phyloP scores from a whole-genome alignment of 2,888 invertebrate species.

The Poecilobothrus nobilitatus region DNA sequence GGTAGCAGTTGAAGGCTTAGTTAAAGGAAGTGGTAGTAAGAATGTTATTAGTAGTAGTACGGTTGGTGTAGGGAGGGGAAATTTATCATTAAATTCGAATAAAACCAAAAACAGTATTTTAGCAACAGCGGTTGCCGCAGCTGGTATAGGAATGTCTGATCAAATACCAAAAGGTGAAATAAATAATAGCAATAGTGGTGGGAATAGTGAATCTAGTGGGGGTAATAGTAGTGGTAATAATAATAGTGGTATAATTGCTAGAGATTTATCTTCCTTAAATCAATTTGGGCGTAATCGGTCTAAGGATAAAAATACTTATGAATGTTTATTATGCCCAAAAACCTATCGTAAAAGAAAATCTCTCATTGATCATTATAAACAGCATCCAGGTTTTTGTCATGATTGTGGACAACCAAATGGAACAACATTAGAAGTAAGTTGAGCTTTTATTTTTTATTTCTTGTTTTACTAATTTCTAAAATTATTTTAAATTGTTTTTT shows the following conservation, averaged over 20 bases:
- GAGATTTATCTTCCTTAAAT: constrained; percentile 18
- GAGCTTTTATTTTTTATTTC: constrained; percentile 8
- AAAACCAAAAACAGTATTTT: constrained; percentile 18
- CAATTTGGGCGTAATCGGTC: constrained; percentile 7
- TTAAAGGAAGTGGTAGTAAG: constrained; percentile 27
- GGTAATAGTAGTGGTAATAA: constrained; percentile 19
- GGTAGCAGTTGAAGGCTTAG: constrained; percentile 34
- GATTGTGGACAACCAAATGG: constrained; percentile 43
- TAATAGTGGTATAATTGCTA: constrained; percentile 16
- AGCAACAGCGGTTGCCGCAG: constrained; percentile 27
- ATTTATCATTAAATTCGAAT: constrained; percentile 16
- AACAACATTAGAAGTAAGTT: constrained; percentile 36
- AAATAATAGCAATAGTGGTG: constrained; percentile 17
- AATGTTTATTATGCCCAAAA: constrained; percentile 40
- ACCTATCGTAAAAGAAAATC: constrained; percentile 43
- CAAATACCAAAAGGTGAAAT: constrained; percentile 15
- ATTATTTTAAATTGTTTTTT: constrained; percentile 8
- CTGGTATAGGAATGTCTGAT: constrained; percentile 15
- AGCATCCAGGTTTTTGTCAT: constrained; percentile 43
- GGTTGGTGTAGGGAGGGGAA: constrained; percentile 24
- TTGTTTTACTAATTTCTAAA: background rate
- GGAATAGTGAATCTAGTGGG: constrained; percentile 24
- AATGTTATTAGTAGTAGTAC: constrained; percentile 20
- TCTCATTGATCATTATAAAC: constrained; percentile 41
- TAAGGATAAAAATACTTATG: constrained; percentile 35